These are phyloP conservation scores for Lasioglossum baleicum DNA, from an alignment of 1,140 invertebrate species.

Conservation along the genomic window DNA sequence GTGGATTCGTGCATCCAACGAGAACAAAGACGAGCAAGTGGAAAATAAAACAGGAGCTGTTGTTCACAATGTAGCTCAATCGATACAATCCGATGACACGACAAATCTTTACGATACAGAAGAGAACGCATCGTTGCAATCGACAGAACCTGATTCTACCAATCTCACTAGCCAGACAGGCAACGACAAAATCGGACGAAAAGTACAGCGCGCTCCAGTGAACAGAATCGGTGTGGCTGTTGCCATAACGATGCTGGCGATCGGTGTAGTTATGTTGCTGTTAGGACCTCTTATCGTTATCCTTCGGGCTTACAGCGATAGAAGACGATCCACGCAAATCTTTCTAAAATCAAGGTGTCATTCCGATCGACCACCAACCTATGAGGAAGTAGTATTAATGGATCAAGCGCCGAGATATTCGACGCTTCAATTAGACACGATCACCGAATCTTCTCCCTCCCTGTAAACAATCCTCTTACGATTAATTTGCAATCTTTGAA, in stretches of 20 bases:
- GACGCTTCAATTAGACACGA: slow-evolving; percentile 54
- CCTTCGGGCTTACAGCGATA: slow-evolving; percentile 60
- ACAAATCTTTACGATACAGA: neutral
- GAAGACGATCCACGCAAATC: slow-evolving; percentile 59
- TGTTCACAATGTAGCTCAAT: neutral
- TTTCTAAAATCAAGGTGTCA: slow-evolving; percentile 46
- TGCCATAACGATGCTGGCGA: slow-evolving; percentile 65
- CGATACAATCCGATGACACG: neutral
- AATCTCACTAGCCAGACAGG: neutral
- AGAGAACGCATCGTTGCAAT: neutral
- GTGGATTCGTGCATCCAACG: neutral
- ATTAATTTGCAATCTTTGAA: neutral
- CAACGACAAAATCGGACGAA: slow-evolving; percentile 31
- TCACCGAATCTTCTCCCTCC: slow-evolving; percentile 1
- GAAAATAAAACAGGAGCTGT: neutral
- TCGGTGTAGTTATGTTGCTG: slow-evolving; percentile 67
- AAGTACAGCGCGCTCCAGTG: slow-evolving; percentile 42
- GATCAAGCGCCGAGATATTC: slow-evolving; percentile 69
- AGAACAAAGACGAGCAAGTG: neutral
- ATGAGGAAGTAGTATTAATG: slow-evolving; percentile 67
- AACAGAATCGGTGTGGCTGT: slow-evolving; percentile 58
- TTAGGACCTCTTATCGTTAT: slow-evolving; percentile 65
- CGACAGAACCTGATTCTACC: neutral
- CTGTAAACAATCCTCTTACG: neutral
- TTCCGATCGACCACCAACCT: slow-evolving; percentile 65